A percentile compares a stretch with the other conserved stretches of the same genome.
Evolutionary conservation across 2,797 vertebrate species (phyloP).

Genomic region (Valencia hispanica): DNA sequence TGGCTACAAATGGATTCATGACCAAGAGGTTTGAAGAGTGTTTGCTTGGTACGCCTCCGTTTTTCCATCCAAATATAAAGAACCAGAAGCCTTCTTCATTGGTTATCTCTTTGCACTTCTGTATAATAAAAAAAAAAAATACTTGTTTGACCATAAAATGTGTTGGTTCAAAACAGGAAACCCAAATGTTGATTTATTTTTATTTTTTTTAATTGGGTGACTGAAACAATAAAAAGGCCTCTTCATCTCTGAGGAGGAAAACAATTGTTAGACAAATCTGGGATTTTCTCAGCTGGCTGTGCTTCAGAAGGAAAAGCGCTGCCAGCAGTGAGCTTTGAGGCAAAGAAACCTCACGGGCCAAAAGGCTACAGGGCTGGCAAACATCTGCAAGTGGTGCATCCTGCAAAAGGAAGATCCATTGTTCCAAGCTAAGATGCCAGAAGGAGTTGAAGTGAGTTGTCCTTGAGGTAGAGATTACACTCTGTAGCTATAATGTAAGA

Average conservation of each 20-base stretch:
- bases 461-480: constrained; percentile 3
- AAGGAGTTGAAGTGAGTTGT: constrained; percentile 5
- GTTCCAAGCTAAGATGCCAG: constrained; percentile 5
- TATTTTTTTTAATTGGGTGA: constrained; percentile 8
- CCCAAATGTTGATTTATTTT: background rate
- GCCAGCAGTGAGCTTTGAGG: constrained; percentile 26
- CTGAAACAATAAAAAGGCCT: constrained; percentile 7
- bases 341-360: constrained; percentile 17
- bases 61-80: background rate
- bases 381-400: constrained; percentile 18
- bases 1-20: constrained; percentile 32
- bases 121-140: too few species aligned
- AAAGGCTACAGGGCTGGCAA: constrained; percentile 14
- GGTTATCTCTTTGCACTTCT: background rate
- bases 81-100: background rate
- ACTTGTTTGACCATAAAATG: background rate
- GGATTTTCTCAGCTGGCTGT: constrained; percentile 3
- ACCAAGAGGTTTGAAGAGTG: constrained; percentile 4
- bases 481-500: background rate
- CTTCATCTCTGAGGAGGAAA: constrained; percentile 7
- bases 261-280: constrained; percentile 4
- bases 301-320: constrained; percentile 1
- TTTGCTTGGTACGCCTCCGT: background rate
- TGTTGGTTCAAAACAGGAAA: background rate
- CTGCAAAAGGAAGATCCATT: constrained; percentile 7